Percentiles rank a stretch among this genome's conserved stretches.
These are phyloP conservation scores for Mixornis gularis DNA, from an alignment of 2,113 vertebrate species.

Conservation along the genomic window DNA sequence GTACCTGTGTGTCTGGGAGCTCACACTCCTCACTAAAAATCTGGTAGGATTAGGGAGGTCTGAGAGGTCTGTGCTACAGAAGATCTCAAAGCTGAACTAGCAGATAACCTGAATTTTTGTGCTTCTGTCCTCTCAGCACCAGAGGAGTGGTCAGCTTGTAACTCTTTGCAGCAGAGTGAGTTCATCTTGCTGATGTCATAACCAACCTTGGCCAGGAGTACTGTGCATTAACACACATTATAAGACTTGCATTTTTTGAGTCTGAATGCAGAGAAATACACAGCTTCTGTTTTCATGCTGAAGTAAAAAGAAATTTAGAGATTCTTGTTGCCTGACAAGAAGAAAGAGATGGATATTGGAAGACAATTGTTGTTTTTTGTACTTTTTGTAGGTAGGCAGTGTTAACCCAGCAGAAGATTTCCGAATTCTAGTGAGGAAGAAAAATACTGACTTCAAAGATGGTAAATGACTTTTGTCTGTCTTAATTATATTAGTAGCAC, in stretches of 20 bases:
- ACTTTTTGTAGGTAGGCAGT: slow-evolving; percentile 85
- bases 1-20: background rate
- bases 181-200: background rate
- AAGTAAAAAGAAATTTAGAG: background rate
- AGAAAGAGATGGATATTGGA: background rate
- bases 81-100: background rate
- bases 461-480: slow-evolving; percentile 71
- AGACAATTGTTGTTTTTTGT: background rate
- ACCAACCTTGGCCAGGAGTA: background rate
- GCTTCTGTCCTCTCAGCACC: background rate
- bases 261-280: background rate
- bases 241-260: background rate
- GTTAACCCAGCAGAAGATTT: slow-evolving; percentile 88
- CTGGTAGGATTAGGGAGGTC: background rate
- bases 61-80: background rate
- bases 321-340: background rate
- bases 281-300: background rate
- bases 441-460: slow-evolving; percentile 80
- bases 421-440: slow-evolving; percentile 77
- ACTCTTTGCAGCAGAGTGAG: background rate
- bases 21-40: background rate
- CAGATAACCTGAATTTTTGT: background rate
- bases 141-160: background rate
- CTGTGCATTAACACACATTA: background rate
- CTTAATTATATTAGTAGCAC: background rate